phyloP scores from a whole-genome alignment of 64 coral and sea anemone genomes.

The Astreopora myriophthalma region DNA sequence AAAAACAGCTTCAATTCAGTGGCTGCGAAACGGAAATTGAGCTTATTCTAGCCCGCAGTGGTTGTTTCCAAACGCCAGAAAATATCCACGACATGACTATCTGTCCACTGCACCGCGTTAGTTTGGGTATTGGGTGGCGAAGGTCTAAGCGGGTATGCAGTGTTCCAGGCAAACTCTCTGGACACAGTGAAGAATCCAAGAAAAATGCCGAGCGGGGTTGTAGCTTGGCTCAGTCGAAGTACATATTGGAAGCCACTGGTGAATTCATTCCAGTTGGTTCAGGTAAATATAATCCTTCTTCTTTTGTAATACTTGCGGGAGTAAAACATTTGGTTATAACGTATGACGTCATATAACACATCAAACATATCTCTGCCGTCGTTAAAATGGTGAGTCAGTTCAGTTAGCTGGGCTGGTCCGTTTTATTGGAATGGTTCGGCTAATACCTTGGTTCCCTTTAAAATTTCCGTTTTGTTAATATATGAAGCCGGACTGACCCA shows the following conservation, averaged over 20 bases:
- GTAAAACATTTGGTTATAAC: not conserved
- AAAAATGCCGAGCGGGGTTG: conserved; percentile 11
- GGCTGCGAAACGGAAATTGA: not conserved
- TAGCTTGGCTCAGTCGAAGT: not conserved
- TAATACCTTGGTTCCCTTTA: no score
- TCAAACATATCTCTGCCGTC: not conserved
- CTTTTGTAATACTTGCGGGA: not conserved
- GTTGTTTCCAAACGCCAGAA: not conserved
- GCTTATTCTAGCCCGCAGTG: conserved; percentile 1
- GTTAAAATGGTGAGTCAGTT: not conserved
- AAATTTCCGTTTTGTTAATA: no score
- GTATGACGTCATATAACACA: not conserved
- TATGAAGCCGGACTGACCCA: no score
- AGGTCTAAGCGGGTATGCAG: not conserved
- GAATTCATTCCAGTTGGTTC: conserved; percentile 32
- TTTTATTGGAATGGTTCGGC: no score
- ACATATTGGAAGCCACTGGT: conserved; percentile 5
- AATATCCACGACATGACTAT: conserved; percentile 21
- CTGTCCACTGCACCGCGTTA: conserved; percentile 45
- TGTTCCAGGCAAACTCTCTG: not conserved
- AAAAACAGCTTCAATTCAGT: not conserved
- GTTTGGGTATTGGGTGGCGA: conserved; percentile 51
- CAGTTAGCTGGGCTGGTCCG: no score
- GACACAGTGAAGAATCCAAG: not conserved
- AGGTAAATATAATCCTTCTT: not conserved